These are phyloP conservation scores for Pachypsylla venusta DNA, from an alignment of 1,140 invertebrate genomes.

Conservation along the genomic window DNA sequence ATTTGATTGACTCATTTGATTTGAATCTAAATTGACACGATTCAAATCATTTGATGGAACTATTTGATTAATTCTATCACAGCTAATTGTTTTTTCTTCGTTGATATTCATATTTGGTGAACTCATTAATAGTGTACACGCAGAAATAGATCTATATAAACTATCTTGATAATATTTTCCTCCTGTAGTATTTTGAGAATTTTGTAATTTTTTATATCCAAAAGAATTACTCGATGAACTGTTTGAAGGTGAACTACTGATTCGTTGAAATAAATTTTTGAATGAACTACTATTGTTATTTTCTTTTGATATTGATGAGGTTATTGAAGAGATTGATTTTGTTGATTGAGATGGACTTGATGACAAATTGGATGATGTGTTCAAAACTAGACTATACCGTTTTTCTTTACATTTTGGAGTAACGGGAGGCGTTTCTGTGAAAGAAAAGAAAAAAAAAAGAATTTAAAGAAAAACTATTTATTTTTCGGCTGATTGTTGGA, in stretches of 20 bases:
- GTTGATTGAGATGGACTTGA: background rate
- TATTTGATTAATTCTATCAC: too few relatives aligned
- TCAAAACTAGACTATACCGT: constrained; percentile 1
- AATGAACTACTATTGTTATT: background rate
- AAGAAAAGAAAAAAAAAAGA: background rate
- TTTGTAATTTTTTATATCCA: background rate
- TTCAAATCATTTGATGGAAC: too few relatives aligned
- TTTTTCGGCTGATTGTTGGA: too few relatives aligned
- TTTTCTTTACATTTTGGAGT: background rate
- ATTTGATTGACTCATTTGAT: too few relatives aligned
- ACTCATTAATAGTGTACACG: background rate
- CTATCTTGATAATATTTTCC: background rate
- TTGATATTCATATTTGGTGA: background rate
- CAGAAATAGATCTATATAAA: background rate
- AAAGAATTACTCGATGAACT: background rate
- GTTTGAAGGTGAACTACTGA: background rate
- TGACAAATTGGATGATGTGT: background rate
- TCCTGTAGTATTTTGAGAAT: background rate
- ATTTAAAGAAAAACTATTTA: too few relatives aligned
- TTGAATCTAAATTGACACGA: too few relatives aligned
- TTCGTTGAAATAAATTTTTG: background rate
- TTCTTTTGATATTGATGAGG: background rate
- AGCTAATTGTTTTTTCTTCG: constrained; percentile 2
- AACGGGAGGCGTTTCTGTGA: constrained; percentile 1
- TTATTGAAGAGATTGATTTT: background rate